Conservation (phyloP, 23 tunicate species). For the Aplidium turbinatum region DNA sequence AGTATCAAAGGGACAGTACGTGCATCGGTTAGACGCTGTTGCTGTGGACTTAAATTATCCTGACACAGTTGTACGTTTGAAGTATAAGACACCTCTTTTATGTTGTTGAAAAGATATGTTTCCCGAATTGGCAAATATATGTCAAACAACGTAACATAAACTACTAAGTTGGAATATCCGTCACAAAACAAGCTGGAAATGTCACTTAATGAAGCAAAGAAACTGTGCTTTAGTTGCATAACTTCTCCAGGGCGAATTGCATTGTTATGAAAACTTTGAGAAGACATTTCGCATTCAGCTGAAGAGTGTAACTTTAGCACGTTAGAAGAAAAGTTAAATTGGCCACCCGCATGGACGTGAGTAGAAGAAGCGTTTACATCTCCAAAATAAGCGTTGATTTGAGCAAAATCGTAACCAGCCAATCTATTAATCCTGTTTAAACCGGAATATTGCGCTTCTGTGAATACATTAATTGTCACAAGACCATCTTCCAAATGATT, state of each 20-base stretch:
- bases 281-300: too few species aligned
- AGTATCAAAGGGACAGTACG: background rate
- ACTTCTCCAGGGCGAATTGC: conserved; percentile 6
- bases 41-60: background rate
- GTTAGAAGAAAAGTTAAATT: too few species aligned
- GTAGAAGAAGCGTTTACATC: background rate
- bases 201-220: conserved; percentile 8
- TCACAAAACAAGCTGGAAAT: conserved; percentile 4
- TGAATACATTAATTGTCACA: background rate
- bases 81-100: background rate
- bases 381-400: conserved; percentile 16
- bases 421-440: background rate
- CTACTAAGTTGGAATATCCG: background rate
- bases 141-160: background rate
- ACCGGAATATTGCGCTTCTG: conserved; percentile 6
- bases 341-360: too few species aligned
- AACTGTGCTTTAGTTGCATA: background rate
- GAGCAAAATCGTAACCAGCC: conserved; percentile 2
- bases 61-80: background rate
- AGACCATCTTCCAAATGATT: background rate
- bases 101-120: background rate
- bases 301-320: too few species aligned
- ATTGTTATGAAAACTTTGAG: too few species aligned
- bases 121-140: background rate
- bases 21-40: background rate